Percentiles rank a stretch among this genome's conserved stretches.
phyloP scores from a whole-genome alignment of 2,797 vertebrate species.

The Graptemys geographica region DNA sequence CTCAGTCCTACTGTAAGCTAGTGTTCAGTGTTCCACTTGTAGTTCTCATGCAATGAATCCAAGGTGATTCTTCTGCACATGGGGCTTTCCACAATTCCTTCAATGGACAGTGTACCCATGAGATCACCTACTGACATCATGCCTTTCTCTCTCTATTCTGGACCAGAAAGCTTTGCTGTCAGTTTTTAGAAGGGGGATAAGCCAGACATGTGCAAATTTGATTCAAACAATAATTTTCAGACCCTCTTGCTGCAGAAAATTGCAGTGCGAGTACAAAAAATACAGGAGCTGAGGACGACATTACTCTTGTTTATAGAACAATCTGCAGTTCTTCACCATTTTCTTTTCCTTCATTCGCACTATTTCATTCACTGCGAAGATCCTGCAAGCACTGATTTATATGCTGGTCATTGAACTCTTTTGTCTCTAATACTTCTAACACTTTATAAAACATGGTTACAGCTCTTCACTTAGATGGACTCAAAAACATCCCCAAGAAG shows the following conservation, averaged over 20 bases:
- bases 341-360: not conserved
- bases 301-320: constrained; percentile 20
- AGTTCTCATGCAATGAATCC: not conserved
- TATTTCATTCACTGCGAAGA: constrained; percentile 25
- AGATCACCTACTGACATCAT: not conserved
- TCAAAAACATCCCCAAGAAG: not conserved
- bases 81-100: not conserved
- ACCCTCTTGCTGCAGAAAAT: constrained; percentile 5
- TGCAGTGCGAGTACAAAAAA: constrained; percentile 25
- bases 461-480: constrained; percentile 4
- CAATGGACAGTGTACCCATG: not conserved
- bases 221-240: constrained; percentile 28
- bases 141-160: not conserved
- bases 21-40: not conserved
- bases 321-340: not conserved
- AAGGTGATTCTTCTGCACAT: rapidly evolving
- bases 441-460: constrained; percentile 42
- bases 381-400: constrained; percentile 49
- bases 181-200: not conserved
- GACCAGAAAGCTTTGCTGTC: not conserved
- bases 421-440: constrained; percentile 23
- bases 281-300: not conserved
- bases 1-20: too few relatives aligned
- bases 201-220: constrained; percentile 2
- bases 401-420: constrained; percentile 45